Evolutionary conservation across 2,888 invertebrate species (phyloP).

Genomic region (Podabrus alpinus): DNA sequence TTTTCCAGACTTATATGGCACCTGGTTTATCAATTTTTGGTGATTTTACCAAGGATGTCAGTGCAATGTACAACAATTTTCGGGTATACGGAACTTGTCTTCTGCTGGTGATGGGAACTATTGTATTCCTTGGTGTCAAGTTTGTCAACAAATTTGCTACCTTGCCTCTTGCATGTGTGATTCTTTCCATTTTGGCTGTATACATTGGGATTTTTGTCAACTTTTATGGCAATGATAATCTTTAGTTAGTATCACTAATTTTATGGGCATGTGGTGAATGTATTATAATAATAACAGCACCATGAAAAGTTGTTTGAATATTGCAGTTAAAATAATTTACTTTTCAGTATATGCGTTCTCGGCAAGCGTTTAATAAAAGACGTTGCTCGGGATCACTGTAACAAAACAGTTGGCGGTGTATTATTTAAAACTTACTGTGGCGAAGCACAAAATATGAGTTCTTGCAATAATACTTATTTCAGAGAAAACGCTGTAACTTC

Average conservation of each 20-base stretch:
- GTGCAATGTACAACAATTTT: slow-evolving; percentile 96
- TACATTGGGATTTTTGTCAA: slow-evolving; percentile 95
- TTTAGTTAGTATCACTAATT: slow-evolving; percentile 70
- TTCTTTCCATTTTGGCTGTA: slow-evolving; percentile 92
- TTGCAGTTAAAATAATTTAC: neutral
- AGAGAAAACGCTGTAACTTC: slow-evolving; percentile 66
- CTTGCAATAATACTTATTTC: slow-evolving; percentile 69
- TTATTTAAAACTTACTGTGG: slow-evolving; percentile 78
- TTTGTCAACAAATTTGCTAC: slow-evolving; percentile 99
- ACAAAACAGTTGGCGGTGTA: slow-evolving; percentile 70
- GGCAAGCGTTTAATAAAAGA: slow-evolving; percentile 88
- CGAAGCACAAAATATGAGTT: slow-evolving; percentile 66
- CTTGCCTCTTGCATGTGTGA: slow-evolving; percentile 93
- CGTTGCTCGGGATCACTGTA: slow-evolving; percentile 75
- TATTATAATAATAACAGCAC: neutral
- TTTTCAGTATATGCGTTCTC: slow-evolving; percentile 87
- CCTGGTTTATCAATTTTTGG: slow-evolving; percentile 89
- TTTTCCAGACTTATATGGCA: slow-evolving; percentile 86
- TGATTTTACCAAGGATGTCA: slow-evolving; percentile 82
- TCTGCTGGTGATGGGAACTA: slow-evolving; percentile 83
- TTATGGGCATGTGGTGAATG: slow-evolving; percentile 9
- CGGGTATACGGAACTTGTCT: slow-evolving; percentile 93
- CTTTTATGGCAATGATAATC: slow-evolving; percentile 84
- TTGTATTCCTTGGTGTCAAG: slow-evolving; percentile 94
- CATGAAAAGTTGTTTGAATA: neutral